Percentiles rank a stretch among this genome's conserved stretches.
These are phyloP conservation scores for Silurus aristotelis DNA, from an alignment of 2,797 vertebrate genomes.

Conservation along the genomic window DNA sequence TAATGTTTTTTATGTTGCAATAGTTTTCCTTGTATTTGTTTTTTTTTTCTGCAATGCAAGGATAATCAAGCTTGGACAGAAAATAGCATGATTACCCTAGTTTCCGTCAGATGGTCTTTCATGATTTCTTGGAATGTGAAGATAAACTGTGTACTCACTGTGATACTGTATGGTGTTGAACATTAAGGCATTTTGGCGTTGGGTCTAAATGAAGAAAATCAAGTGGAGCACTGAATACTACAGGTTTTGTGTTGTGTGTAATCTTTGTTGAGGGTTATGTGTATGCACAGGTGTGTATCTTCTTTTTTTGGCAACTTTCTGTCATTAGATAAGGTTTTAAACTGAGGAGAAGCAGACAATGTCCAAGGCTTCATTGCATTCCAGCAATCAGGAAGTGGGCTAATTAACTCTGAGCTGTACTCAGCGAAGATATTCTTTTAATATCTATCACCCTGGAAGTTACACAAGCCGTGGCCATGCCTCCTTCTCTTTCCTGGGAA, in stretches of 20 bases:
- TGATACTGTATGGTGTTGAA: background rate
- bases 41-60: slow-evolving; percentile 49
- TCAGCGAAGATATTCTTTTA: slow-evolving; percentile 67
- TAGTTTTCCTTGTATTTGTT: slow-evolving; percentile 38
- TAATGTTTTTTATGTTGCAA: slow-evolving; percentile 66
- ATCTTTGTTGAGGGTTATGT: background rate
- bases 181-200: slow-evolving; percentile 1
- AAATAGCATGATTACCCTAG: background rate
- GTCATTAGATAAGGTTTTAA: slow-evolving; percentile 25
- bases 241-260: background rate
- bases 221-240: background rate
- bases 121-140: slow-evolving; percentile 4
- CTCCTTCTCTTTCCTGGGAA: slow-evolving; percentile 59
- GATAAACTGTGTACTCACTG: background rate
- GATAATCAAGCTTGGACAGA: slow-evolving; percentile 21
- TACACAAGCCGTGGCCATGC: slow-evolving; percentile 68
- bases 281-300: background rate
- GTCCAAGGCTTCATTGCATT: slow-evolving; percentile 59
- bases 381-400: slow-evolving; percentile 68
- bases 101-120: background rate
- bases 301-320: slow-evolving; percentile 24
- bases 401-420: slow-evolving; percentile 71
- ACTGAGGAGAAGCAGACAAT: slow-evolving; percentile 55
- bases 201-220: background rate
- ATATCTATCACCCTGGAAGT: slow-evolving; percentile 70